Evolutionary conservation across 2,888 invertebrate species (phyloP).

Genomic region (Trachelus iudaicus): DNA sequence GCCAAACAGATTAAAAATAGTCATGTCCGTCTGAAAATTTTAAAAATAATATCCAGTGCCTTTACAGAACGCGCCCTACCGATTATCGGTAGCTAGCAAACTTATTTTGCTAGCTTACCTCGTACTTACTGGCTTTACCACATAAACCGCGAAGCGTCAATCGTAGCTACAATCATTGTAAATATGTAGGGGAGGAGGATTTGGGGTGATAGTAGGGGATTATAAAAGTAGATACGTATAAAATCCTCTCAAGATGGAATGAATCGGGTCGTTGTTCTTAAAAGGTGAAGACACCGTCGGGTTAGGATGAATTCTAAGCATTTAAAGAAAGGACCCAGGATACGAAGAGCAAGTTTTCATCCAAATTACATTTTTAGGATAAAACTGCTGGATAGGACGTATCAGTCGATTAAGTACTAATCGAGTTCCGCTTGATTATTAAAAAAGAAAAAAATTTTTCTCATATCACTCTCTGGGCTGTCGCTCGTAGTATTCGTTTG

Average conservation of each 20-base stretch:
- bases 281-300: not conserved
- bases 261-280: not conserved
- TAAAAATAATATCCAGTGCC: not conserved
- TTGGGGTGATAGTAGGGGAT: not conserved
- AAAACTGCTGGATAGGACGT: not conserved
- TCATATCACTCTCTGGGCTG: not conserved
- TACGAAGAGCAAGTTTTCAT: not conserved
- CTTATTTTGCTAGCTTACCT: not conserved
- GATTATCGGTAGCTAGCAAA: not conserved
- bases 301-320: not conserved
- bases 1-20: not conserved
- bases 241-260: not conserved
- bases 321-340: not conserved
- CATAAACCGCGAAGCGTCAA: not conserved
- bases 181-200: not conserved
- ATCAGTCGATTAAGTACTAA: not conserved
- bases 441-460: not conserved
- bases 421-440: not conserved
- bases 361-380: not conserved
- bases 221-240: conserved; percentile 1
- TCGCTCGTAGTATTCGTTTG: not conserved
- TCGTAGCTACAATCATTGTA: not conserved
- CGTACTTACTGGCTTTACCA: not conserved
- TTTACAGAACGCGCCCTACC: not conserved
- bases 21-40: not conserved